These are phyloP conservation scores for Campoplex nolae DNA, from an alignment of 2,888 invertebrate genomes.

Conservation along the genomic window DNA sequence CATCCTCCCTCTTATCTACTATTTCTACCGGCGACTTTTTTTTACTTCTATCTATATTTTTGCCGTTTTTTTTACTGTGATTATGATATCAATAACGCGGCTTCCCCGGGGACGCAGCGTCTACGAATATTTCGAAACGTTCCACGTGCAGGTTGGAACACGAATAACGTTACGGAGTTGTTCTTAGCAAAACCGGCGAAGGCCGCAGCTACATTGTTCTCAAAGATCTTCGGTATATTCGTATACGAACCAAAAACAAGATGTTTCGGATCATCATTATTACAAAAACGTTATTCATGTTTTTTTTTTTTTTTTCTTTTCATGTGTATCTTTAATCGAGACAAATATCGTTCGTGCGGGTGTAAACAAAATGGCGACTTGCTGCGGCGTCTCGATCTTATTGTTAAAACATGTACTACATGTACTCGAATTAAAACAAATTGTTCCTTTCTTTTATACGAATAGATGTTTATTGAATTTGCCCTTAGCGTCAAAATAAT, in stretches of 20 bases:
- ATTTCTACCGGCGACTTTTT: constrained; percentile 20
- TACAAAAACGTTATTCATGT: not conserved
- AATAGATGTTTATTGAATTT: not conserved
- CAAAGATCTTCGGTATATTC: not conserved
- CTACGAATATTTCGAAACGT: constrained; percentile 30
- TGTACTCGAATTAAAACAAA: not conserved
- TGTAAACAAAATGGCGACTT: constrained; percentile 49
- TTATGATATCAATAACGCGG: constrained; percentile 32
- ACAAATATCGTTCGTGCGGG: constrained; percentile 13
- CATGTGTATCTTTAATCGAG: constrained; percentile 7
- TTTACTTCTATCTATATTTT: not conserved
- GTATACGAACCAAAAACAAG: not conserved
- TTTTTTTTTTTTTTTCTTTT: not conserved
- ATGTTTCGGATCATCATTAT: not conserved
- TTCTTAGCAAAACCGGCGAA: not conserved
- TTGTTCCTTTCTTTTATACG: not conserved
- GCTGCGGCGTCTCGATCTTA: not conserved
- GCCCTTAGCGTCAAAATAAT: not conserved
- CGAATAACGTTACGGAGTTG: not conserved
- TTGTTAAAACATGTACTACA: constrained; percentile 5
- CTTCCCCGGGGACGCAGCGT: constrained; percentile 55
- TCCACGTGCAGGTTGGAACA: constrained; percentile 52
- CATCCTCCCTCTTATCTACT: constrained; percentile 42
- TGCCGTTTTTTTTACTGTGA: constrained; percentile 23
- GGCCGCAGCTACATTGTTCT: not conserved